A percentile compares a stretch with the other conserved stretches of the same genome.
These are phyloP conservation scores for Leptopilina boulardi DNA, from an alignment of 1,140 invertebrate genomes.

Conservation along the genomic window DNA sequence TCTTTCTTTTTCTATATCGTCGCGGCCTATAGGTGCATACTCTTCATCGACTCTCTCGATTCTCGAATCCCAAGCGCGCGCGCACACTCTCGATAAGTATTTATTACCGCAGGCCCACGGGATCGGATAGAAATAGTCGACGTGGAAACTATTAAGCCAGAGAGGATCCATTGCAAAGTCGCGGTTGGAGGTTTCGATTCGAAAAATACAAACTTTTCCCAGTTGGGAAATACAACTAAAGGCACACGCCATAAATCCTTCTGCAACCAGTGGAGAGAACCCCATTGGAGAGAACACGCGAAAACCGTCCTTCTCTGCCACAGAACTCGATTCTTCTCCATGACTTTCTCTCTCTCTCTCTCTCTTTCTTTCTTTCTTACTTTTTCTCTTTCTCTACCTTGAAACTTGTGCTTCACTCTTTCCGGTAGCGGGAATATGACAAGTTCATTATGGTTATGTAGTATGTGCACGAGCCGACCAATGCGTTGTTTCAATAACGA, in stretches of 20 bases:
- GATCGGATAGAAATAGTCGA: slow-evolving; percentile 23
- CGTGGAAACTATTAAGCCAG: slow-evolving; percentile 23
- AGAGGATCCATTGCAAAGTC: background rate
- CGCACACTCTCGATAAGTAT: slow-evolving; percentile 30
- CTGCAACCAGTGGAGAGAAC: slow-evolving; percentile 6
- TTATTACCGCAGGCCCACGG: slow-evolving; percentile 24
- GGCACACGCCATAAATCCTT: slow-evolving; percentile 33
- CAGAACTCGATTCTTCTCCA: slow-evolving; percentile 26
- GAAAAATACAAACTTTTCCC: background rate
- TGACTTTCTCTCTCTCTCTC: slow-evolving; percentile 1
- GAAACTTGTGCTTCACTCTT: slow-evolving; percentile 18
- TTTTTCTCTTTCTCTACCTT: background rate
- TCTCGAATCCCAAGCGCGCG: slow-evolving; percentile 32
- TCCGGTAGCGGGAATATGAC: slow-evolving; percentile 28
- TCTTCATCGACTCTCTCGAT: background rate
- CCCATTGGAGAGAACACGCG: slow-evolving; percentile 30
- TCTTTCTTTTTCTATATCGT: background rate
- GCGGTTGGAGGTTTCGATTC: slow-evolving; percentile 19
- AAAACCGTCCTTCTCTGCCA: slow-evolving; percentile 26
- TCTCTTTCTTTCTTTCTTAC: no score
- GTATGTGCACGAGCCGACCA: slow-evolving; percentile 23
- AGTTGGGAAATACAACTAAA: slow-evolving; percentile 21
- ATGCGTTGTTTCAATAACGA: slow-evolving; percentile 31
- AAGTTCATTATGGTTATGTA: slow-evolving; percentile 29
- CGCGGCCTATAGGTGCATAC: background rate